Base-by-base conservation (phyloP, 2,888 invertebrate genomes). In the Ennomos erosarius region DNA sequence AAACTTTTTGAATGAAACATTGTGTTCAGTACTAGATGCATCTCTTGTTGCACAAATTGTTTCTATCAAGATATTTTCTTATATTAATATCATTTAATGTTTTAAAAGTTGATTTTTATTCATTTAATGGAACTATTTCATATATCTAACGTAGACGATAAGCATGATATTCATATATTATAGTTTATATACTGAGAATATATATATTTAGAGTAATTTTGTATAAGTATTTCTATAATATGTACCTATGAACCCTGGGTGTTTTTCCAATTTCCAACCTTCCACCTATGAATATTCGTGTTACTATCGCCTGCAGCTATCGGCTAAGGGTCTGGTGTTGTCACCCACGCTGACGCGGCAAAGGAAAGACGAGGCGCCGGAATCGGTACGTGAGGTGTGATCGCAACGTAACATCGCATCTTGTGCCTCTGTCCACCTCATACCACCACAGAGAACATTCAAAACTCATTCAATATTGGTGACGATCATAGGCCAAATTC, bases 241-340 rank as follows among this genome's bases (percentile, higher is more conserved):
- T 48, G 9, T 47, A 36, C 26, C 26, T 43, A 8, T 16, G 10
- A 6, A 39, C 34, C 47, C 43, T 55, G 50, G 55, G 55, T 58
- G 45, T 67, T 26, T 67, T 50, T 51, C 13, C 42, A 43, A 58
- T 58, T 70, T 68, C 67, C 67, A 61, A 74, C 71, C 67, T 68
- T 77, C 64, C 70, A 67, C 65, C 70, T 77, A 71, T 75, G 70
- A 72, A 56, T 55, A 64, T 64, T 68, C 54, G 67, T 79, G 74
- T 80, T 76, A 79, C 75, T 79, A 68, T 82, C 78, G 77, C 76
- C 80, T 76, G 78, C 87, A 90, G 90, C 81, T 81, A 72, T 81
- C 90, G 69, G 81, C 87, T 75, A 87, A 89, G 81, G 90, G 89
- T 75, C 82, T 90, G 84, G 81, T 82, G 77, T 76, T 86, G 75